phyloP scores from a whole-genome alignment of 2,113 vertebrate genomes.

The Tachysurus fulvidraco region DNA sequence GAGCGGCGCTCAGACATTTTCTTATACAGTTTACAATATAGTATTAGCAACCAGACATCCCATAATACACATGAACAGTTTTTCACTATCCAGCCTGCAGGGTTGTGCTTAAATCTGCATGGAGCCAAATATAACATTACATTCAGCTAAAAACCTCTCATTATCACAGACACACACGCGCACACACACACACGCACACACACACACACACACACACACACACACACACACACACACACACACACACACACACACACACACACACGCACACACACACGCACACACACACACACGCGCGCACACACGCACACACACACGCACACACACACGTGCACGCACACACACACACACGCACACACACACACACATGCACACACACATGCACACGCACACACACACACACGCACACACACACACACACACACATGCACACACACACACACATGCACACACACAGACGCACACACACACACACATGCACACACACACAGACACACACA shows the following conservation, averaged over 20 bases:
- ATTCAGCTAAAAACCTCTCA: neutral
- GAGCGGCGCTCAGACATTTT: slow-evolving; percentile 1
- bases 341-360: neutral
- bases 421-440: neutral
- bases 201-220: neutral
- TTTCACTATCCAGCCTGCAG: neutral
- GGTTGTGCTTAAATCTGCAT: neutral
- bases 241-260: neutral
- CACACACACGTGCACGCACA: too few species aligned
- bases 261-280: neutral
- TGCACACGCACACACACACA: neutral
- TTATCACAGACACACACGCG: neutral
- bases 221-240: neutral
- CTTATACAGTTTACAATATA: slow-evolving; percentile 16
- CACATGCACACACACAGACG: neutral
- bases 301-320: neutral
- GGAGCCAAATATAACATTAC: neutral
- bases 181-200: neutral
- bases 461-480: neutral
- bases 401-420: neutral
- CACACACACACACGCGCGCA: neutral
- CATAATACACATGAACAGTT: slow-evolving; percentile 26
- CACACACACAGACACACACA: neutral
- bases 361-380: neutral
- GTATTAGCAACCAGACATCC: neutral